A percentile compares a stretch with the other conserved stretches of the same genome.
Evolutionary conservation across 1,140 invertebrate genomes (phyloP).

Genomic region (Sipha flava): DNA sequence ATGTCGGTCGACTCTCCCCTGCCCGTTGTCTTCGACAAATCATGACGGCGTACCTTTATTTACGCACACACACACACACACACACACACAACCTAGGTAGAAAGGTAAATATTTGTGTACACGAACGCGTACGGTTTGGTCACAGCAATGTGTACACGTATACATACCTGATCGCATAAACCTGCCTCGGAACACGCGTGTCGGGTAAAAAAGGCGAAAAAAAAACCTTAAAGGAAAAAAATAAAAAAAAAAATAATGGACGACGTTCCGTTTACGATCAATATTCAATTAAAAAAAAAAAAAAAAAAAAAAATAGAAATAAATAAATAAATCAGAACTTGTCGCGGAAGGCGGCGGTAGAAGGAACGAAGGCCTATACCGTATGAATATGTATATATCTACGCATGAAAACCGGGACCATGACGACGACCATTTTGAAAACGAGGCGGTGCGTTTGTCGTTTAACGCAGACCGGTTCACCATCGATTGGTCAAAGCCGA

Average conservation of each 20-base stretch:
- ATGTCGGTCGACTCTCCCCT: neutral
- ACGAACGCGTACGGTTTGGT: no score
- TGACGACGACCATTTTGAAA: constrained; percentile 32
- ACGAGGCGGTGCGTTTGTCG: constrained; percentile 22
- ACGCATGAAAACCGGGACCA: constrained; percentile 3
- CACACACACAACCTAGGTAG: no score
- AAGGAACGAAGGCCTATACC: neutral
- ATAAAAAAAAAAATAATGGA: neutral
- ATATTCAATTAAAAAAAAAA: neutral
- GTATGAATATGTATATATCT: neutral
- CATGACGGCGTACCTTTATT: no score
- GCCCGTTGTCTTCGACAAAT: no score
- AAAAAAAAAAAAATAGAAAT: no score
- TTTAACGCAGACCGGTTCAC: neutral
- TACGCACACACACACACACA: no score
- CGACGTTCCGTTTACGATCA: neutral
- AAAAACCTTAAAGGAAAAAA: neutral
- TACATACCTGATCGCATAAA: neutral
- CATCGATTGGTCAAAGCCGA: constrained; percentile 20
- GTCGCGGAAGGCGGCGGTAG: neutral
- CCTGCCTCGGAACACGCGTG: neutral
- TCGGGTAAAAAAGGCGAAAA: neutral
- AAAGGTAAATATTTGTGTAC: no score
- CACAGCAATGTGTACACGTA: no score
- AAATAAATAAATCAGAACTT: neutral